These are phyloP conservation scores for Caiman crocodilus DNA, from an alignment of 2,797 vertebrate species.

Conservation along the genomic window DNA sequence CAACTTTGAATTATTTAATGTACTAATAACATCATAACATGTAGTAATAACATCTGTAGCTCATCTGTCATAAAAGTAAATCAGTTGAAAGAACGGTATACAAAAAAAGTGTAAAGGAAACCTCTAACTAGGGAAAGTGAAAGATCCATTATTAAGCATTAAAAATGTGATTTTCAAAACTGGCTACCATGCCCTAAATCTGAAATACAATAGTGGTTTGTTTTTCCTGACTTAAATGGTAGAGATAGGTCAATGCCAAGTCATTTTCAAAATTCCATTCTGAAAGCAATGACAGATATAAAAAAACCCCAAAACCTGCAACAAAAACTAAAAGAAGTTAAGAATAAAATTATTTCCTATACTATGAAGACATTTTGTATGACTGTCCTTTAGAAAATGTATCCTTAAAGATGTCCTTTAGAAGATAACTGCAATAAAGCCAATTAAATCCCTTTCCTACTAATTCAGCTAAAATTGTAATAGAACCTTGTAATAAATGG, in stretches of 20 bases:
- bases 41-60: too few relatives aligned
- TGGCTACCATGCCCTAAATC: background rate
- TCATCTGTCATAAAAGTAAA: background rate
- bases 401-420: background rate
- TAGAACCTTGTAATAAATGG: conserved; percentile 49
- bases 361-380: background rate
- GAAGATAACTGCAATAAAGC: conserved; percentile 27
- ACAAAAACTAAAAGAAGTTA: background rate
- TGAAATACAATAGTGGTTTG: background rate
- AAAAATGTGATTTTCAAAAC: background rate
- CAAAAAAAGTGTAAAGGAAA: background rate
- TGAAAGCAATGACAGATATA: background rate
- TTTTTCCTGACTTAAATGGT: background rate
- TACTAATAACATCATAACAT: too few relatives aligned
- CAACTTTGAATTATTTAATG: background rate
- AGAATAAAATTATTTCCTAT: background rate
- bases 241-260: background rate
- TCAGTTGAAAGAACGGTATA: background rate
- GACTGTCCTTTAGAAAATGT: background rate
- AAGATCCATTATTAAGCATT: background rate
- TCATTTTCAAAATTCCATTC: background rate
- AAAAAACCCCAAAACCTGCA: background rate
- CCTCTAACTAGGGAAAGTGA: background rate
- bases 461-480: conserved; percentile 52
- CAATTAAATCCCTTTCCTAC: conserved; percentile 56